These are phyloP conservation scores for Myiopsitta monachus DNA, from an alignment of 2,113 vertebrate species.

Conservation along the genomic window DNA sequence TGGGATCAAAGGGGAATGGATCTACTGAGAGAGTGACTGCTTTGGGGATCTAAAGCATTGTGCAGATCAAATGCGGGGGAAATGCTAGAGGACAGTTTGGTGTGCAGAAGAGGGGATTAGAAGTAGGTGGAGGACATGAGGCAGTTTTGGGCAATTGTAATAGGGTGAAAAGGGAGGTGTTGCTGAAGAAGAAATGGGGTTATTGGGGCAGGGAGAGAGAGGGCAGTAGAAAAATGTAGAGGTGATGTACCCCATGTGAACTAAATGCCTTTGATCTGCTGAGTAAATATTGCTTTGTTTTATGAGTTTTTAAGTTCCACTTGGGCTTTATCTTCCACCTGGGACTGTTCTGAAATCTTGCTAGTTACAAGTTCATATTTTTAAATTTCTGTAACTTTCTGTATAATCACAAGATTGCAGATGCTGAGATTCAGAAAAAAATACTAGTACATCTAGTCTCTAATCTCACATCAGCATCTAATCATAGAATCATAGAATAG, in stretches of 20 bases:
- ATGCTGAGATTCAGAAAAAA: neutral
- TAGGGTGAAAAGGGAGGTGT: neutral
- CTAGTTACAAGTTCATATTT: neutral
- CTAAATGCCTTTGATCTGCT: neutral
- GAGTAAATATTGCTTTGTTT: neutral
- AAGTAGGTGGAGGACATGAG: neutral
- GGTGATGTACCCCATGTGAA: neutral
- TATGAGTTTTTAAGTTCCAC: neutral
- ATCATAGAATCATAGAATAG: too few species aligned
- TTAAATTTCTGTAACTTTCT: neutral
- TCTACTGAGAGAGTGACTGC: neutral
- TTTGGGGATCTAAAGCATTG: neutral
- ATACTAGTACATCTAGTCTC: neutral
- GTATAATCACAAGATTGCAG: neutral
- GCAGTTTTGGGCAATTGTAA: neutral
- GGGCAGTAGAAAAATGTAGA: neutral
- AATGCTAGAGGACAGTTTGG: neutral
- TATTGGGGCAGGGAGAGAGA: neutral
- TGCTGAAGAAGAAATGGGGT: neutral
- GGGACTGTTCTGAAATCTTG: neutral
- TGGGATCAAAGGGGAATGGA: neutral
- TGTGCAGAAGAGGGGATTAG: neutral
- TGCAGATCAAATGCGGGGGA: neutral
- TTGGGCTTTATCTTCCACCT: neutral
- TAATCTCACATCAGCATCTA: neutral